Base-by-base conservation (phyloP, 2,888 invertebrate species). In the Anaspis maculata region DNA sequence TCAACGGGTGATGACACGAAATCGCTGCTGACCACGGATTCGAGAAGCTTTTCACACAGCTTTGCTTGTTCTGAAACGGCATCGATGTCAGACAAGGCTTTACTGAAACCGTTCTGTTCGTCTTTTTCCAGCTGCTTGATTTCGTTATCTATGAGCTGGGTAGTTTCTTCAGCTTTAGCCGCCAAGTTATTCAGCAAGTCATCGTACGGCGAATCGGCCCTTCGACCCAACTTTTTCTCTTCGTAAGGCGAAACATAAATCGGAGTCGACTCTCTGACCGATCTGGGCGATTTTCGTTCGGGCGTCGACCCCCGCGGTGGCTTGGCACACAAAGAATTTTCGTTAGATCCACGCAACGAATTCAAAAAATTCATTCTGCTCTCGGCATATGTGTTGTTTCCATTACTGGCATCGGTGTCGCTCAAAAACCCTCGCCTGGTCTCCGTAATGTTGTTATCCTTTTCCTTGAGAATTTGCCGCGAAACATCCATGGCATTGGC, bases 91-190 rank as follows among this genome's bases (percentile, higher is more conserved):
- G 46, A 48, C 23, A 54, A 34, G 9, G 25, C 29, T 27, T 27
- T 27, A 5, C 13, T 13, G 16, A 11, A 9, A n/a, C 2, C n/a
- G 19, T 9, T 14, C 28, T 30, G 23, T 7, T 28, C 19, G 25
- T 52, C 51, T 25, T 53, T 51, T 26, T 48, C 51, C 3, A 60
- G 44, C 16, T 50, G 43, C 30, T 54, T 53, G 54, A 82, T 63
- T 41, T 82, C 81, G 42, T 75, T 72, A n/a, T 76, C 76, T 16
- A 64, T 63, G 30, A 60, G 76, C 44, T 79, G 78, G 54, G 80
- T 82, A 25, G 81, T 80, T 54, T 81, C 80, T 66, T 78, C 76
- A 9, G 83, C 82, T 70, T 85, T 84, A 54, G 76, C 76, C 7
- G 83, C 83, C 38, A 85, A 70, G 57, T 79, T 77, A 49, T 79